Evolutionary conservation across 2,113 vertebrate species (phyloP).

Genomic region (Morone saxatilis): DNA sequence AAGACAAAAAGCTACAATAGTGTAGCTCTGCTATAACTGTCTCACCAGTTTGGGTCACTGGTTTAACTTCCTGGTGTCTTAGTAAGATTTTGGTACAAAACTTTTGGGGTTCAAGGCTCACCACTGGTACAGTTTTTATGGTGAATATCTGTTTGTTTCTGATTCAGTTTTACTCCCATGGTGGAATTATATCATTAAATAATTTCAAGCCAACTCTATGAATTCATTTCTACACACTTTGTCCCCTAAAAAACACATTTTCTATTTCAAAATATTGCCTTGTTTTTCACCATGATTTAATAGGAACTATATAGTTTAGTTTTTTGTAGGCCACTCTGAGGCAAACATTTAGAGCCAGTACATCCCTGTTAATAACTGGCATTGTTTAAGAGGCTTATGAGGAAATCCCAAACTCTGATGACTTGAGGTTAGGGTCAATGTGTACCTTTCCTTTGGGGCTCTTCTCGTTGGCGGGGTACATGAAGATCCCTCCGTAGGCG

Average conservation of each 20-base stretch:
- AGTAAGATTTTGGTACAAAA: too few relatives aligned
- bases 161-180: background rate
- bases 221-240: too few relatives aligned
- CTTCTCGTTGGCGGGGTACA: slow-evolving; percentile 97
- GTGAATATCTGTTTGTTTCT: background rate
- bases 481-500: slow-evolving; percentile 96
- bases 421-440: background rate
- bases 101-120: background rate
- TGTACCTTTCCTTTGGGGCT: slow-evolving; percentile 97
- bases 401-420: background rate
- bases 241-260: too few relatives aligned
- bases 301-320: too few relatives aligned
- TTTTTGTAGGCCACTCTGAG: background rate
- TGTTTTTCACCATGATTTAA: background rate
- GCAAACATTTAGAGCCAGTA: background rate
- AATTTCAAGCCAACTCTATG: background rate
- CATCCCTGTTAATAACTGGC: background rate
- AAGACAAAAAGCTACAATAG: background rate
- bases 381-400: background rate
- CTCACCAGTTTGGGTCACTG: too few relatives aligned
- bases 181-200: background rate
- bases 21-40: background rate
- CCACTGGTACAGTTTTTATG: background rate
- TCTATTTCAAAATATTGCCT: too few relatives aligned
- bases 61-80: too few relatives aligned